Evolutionary conservation across 2,888 invertebrate genomes (phyloP), one percentile per base, ranked within the genome.

Genomic region (Syrista parreyssii): DNA sequence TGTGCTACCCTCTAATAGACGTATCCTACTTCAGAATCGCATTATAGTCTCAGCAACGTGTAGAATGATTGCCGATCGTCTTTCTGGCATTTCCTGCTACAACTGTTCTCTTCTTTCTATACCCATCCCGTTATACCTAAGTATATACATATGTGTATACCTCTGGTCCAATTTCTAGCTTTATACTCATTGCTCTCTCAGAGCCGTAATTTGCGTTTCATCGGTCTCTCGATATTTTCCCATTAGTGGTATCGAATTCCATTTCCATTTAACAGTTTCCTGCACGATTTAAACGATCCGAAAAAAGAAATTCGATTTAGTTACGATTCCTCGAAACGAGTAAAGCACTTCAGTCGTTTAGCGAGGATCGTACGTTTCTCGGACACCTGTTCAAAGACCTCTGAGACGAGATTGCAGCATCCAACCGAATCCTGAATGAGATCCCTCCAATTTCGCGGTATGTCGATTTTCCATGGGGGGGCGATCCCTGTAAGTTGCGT

Each of bases 391-490:
- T 55, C 55, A 55, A 55, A 55, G 55, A 6, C 55, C 55, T 55
- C 55, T 2, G 55, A 55, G 55, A 23, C 23, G 55, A 55, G 55
- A 55, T 55, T 55, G 55, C 55, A 23, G 55, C 55, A 55, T 55
- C 55, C 23, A 15, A 23, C 55, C 23, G 55, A 55, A 55, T 55
- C 55, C 55, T 23, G 55, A 23, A 55, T 55, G 55, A 74, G 74
- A 23, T 74, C 74, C 6, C 33, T 34, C 74, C 74, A 74, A 35
- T 74, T 74, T 74, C 74, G 34, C 74, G 36, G 74, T 35, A 35
- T 35, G 74, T 74, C 74, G 74, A 74, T 74, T 35, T 74, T n/a
- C 74, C 11, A 23, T 34, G 73, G 11, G 12, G 69, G n/a, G 71
- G 71, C 11, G 23, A 0, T 15, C n/a, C 6, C 35, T n/a, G 35